phyloP scores from a whole-genome alignment of 2,113 vertebrate genomes.

The Dolichotis patagonum region DNA sequence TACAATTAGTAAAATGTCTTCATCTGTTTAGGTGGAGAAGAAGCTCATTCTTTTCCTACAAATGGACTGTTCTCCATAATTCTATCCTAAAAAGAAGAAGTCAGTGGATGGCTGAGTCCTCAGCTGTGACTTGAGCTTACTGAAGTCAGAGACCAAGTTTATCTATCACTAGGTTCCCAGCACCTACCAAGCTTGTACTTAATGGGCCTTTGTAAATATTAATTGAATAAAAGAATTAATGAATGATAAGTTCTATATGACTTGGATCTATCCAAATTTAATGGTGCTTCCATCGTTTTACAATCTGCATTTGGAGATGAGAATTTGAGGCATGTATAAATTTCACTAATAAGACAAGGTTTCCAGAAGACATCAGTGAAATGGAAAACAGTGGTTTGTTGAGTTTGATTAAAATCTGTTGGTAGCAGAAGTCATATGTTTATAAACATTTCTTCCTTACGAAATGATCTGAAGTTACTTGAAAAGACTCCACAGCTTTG shows the following conservation, averaged over 20 bases:
- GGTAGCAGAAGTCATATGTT: neutral
- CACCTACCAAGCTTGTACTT: neutral
- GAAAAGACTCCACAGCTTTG: neutral
- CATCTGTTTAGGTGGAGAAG: neutral
- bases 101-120: neutral
- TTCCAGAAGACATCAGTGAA: neutral
- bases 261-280: neutral
- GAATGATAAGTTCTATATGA: neutral
- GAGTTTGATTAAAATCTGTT: neutral
- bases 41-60: neutral
- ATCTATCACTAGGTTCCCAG: neutral
- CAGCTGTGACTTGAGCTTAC: neutral
- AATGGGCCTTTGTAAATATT: neutral
- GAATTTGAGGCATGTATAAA: neutral
- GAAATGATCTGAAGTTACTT: neutral
- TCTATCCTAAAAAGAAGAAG: neutral
- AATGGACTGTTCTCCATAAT: neutral
- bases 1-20: neutral
- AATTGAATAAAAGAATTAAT: neutral
- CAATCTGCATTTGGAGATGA: neutral
- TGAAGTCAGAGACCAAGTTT: neutral
- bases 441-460: slow-evolving; percentile 19
- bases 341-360: neutral
- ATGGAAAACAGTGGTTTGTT: neutral
- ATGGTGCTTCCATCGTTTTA: neutral